Evolutionary conservation across 2,888 invertebrate species (phyloP).

Genomic region (Meiosimyza platycephala): DNA sequence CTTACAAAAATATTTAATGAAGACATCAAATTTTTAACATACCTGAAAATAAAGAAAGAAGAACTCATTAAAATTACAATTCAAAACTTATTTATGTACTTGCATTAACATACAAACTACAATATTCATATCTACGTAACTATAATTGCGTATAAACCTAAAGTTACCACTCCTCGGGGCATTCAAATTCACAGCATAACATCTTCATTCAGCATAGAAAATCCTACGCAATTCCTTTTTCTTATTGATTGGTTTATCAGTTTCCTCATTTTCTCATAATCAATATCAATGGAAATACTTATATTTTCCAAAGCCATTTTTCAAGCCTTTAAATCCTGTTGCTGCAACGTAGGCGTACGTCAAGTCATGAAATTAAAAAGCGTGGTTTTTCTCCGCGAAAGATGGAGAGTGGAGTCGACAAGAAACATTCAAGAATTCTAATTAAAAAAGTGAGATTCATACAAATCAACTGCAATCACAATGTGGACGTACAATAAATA

Average conservation of each 20-base stretch:
- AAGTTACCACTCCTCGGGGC: background rate
- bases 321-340: conserved; percentile 23
- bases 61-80: background rate
- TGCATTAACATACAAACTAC: too few species aligned
- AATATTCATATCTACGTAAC: too few species aligned
- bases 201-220: conserved; percentile 4
- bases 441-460: conserved; percentile 26
- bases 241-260: background rate
- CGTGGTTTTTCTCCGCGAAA: background rate
- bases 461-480: conserved; percentile 25
- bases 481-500: conserved; percentile 19
- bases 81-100: too few species aligned
- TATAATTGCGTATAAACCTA: too few species aligned
- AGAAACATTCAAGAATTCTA: conserved; percentile 30
- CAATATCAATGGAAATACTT: conserved; percentile 13
- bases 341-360: conserved; percentile 11
- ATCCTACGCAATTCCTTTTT: conserved; percentile 29
- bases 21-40: background rate
- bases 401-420: background rate
- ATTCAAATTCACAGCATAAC: background rate
- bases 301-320: conserved; percentile 32
- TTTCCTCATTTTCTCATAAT: background rate
- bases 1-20: background rate
- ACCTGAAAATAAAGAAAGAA: conserved; percentile 22
- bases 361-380: background rate